Evolutionary conservation across 2,888 invertebrate species (phyloP).

Genomic region (Amblyjoppa fuscipennis): DNA sequence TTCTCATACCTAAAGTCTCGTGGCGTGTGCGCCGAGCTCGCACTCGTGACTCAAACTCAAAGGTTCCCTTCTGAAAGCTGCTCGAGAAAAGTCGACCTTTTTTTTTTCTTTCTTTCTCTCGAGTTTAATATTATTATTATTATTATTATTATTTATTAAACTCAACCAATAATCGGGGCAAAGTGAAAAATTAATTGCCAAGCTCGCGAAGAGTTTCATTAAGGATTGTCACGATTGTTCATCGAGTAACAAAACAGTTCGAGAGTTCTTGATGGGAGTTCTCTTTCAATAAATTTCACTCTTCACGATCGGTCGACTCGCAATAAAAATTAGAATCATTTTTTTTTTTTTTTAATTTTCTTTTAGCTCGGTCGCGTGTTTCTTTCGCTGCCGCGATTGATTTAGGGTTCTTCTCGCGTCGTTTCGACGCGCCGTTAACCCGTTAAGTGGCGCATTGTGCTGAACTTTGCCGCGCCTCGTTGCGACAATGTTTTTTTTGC

Average conservation of each 20-base stretch:
- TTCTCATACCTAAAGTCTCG: neutral
- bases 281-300: slow-evolving; percentile 8
- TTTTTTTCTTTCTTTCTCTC: neutral
- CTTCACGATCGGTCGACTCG: neutral
- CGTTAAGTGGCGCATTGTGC: slow-evolving; percentile 66
- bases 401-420: slow-evolving; percentile 60
- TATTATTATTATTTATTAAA: too few species aligned
- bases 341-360: neutral
- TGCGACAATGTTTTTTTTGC: slow-evolving; percentile 45
- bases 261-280: neutral
- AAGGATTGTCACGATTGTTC: neutral
- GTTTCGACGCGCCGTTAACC: slow-evolving; percentile 64
- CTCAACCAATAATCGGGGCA: neutral
- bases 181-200: neutral
- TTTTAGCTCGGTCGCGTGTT: neutral
- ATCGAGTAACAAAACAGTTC: neutral
- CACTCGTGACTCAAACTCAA: slow-evolving; percentile 41
- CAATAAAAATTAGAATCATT: neutral
- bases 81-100: neutral
- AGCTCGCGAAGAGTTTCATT: too few species aligned
- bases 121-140: neutral
- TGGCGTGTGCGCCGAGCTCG: slow-evolving; percentile 5
- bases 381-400: slow-evolving; percentile 52
- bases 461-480: slow-evolving; percentile 64
- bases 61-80: slow-evolving; percentile 26